A percentile compares a stretch with the other conserved stretches of the same genome.
These are phyloP conservation scores for Polyommatus iphigenia DNA, from an alignment of 2,888 invertebrate species.

Conservation along the genomic window DNA sequence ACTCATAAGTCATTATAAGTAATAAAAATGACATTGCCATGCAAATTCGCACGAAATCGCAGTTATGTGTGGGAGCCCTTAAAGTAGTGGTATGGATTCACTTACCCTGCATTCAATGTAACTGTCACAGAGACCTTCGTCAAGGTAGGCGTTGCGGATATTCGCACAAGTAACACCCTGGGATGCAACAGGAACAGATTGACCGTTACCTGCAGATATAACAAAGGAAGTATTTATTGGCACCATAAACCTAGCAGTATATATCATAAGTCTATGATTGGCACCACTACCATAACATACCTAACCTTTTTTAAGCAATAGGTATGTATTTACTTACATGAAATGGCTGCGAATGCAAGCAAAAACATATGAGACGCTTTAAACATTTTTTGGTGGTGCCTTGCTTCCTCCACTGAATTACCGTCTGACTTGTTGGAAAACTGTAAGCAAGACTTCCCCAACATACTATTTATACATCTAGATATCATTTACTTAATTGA, in stretches of 20 bases:
- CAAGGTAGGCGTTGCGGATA: constrained; percentile 80
- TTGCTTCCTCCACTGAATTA: not conserved
- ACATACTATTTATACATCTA: not conserved
- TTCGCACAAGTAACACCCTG: not conserved
- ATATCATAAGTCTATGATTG: too few species aligned
- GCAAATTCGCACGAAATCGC: too few species aligned
- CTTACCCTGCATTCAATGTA: constrained; percentile 83
- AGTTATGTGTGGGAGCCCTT: too few species aligned
- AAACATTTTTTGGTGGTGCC: not conserved
- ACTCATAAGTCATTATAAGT: too few species aligned
- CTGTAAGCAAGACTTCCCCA: not conserved
- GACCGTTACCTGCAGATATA: not conserved
- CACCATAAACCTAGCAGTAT: too few species aligned
- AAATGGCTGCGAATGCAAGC: not conserved
- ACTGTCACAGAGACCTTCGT: constrained; percentile 84
- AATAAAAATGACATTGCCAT: too few species aligned
- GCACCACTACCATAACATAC: too few species aligned
- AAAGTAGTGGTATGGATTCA: constrained; percentile 22
- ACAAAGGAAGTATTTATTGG: not conserved
- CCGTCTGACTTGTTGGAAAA: not conserved
- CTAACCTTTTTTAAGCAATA: not conserved
- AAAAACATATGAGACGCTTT: not conserved
- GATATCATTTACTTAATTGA: not conserved
- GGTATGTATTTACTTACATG: not conserved
- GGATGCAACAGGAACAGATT: not conserved